These are phyloP conservation scores for Elephas maximus DNA, from an alignment of 2,113 vertebrate genomes.

Conservation along the genomic window DNA sequence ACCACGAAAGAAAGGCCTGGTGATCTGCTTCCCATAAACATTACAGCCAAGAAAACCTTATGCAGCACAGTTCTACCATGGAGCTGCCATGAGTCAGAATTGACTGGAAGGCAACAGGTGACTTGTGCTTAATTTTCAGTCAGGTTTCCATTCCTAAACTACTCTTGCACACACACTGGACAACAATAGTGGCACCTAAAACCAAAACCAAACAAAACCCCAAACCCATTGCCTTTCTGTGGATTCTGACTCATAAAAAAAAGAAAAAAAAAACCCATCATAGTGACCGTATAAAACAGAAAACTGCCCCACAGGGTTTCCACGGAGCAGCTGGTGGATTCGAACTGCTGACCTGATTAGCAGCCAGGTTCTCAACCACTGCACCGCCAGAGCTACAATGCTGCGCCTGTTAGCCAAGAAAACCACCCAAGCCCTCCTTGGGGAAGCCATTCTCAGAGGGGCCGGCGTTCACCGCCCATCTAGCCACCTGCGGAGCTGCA, in stretches of 20 bases:
- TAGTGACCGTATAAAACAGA: too few species aligned
- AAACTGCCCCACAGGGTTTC: too few species aligned
- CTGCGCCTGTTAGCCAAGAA: not conserved
- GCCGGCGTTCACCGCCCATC: not conserved
- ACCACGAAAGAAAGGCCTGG: not conserved
- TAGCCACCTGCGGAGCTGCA: rapidly evolving
- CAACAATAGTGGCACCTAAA: not conserved
- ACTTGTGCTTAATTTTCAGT: not conserved
- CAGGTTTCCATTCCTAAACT: not conserved
- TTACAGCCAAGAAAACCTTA: not conserved
- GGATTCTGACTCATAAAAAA: too few species aligned
- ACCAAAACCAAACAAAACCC: too few species aligned
- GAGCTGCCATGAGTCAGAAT: not conserved
- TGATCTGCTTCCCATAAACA: not conserved
- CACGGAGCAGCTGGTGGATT: too few species aligned
- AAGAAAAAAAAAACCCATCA: too few species aligned
- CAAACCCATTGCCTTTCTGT: too few species aligned
- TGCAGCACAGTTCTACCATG: not conserved
- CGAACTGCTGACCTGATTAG: too few species aligned
- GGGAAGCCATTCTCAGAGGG: not conserved
- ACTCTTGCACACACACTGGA: not conserved
- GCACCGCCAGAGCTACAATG: too few species aligned
- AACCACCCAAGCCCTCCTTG: rapidly evolving
- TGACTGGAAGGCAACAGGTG: not conserved
- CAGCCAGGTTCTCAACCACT: too few species aligned